phyloP scores from a whole-genome alignment of 2,113 vertebrate species.

The Boulengeromyrus knoepffleri region DNA sequence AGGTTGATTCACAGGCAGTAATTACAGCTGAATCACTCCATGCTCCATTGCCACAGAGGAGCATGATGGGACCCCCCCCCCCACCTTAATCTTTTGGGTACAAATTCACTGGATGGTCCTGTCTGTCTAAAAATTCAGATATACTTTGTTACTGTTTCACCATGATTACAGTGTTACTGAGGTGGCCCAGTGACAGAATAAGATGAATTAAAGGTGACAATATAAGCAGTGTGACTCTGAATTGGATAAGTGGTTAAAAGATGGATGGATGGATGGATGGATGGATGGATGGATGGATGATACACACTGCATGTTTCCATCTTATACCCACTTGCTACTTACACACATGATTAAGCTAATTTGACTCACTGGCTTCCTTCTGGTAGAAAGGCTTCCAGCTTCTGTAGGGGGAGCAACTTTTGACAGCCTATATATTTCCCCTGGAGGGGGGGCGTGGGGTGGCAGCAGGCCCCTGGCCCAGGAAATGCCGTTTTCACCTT shows the following conservation, averaged over 20 bases:
- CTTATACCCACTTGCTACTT: neutral
- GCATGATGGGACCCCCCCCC: neutral
- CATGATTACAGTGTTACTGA: neutral
- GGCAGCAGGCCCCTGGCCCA: neutral
- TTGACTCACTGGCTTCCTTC: neutral
- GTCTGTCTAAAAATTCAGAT: neutral
- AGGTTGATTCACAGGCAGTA: neutral
- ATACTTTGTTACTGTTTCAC: neutral
- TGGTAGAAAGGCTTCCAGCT: neutral
- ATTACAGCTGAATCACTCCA: neutral
- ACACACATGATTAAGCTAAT: neutral
- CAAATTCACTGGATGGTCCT: neutral
- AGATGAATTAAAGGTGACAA: neutral
- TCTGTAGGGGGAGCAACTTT: constrained; percentile 27
- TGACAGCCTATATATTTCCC: constrained; percentile 39
- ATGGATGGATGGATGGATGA: neutral
- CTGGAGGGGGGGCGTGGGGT: neutral
- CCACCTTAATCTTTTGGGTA: neutral
- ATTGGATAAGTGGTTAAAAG: neutral
- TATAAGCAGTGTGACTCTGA: neutral
- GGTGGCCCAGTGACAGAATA: neutral
- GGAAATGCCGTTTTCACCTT: constrained; percentile 8
- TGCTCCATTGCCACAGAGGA: too few relatives aligned
- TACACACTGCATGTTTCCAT: neutral
- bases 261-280: neutral